A percentile compares a stretch with the other conserved stretches of the same genome.
phyloP scores from a whole-genome alignment of 2,888 invertebrate species.

The Frankliniella intonsa region DNA sequence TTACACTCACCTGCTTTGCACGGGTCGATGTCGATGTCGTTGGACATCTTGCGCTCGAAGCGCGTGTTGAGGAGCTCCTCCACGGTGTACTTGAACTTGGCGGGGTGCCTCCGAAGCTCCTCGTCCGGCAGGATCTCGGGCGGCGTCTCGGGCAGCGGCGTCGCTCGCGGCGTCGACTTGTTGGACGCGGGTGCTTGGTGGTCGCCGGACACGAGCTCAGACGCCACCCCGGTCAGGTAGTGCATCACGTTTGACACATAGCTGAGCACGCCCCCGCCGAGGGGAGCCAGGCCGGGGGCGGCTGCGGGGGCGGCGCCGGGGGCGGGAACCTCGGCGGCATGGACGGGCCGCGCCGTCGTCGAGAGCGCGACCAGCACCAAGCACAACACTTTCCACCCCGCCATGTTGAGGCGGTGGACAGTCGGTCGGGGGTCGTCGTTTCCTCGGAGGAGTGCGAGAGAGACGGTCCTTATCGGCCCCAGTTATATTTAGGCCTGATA shows the following conservation, averaged over 20 bases:
- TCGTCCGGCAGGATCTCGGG: not conserved
- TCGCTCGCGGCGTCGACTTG: not conserved
- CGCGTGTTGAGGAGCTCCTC: constrained; percentile 61
- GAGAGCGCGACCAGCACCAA: not conserved
- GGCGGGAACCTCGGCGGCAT: not conserved
- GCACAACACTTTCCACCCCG: not conserved
- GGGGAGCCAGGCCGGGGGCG: not conserved
- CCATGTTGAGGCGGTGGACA: not conserved
- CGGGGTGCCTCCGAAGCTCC: not conserved
- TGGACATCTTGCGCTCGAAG: constrained; percentile 65
- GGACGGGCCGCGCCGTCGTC: not conserved
- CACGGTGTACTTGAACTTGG: constrained; percentile 53
- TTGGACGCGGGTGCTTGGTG: not conserved
- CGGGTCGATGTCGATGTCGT: constrained; percentile 75
- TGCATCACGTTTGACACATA: not conserved
- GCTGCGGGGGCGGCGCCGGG: not conserved
- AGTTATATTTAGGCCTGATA: constrained; percentile 4
- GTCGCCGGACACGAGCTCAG: not conserved
- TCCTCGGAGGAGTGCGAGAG: not conserved
- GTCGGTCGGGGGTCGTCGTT: not conserved
- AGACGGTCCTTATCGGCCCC: not conserved
- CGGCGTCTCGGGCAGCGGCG: not conserved
- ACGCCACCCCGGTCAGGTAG: constrained; percentile 11
- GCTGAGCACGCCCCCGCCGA: not conserved
- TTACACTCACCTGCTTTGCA: constrained; percentile 75